Evolutionary conservation across 1,140 invertebrate genomes (phyloP).

Genomic region (Cotesia vestalis): DNA sequence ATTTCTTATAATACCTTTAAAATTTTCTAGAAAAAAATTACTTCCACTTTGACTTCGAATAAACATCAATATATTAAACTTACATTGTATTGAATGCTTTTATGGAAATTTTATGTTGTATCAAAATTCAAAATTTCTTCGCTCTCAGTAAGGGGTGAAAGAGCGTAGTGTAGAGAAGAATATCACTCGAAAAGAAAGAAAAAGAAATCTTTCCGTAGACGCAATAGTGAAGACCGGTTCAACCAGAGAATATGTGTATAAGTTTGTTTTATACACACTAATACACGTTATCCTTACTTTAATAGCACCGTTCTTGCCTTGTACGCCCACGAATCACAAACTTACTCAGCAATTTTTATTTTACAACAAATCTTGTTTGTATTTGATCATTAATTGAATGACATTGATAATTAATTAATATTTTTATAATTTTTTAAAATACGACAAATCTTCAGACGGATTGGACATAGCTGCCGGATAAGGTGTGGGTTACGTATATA

Average conservation of each 20-base stretch:
- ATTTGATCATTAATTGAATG: background rate
- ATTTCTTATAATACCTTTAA: too few species aligned
- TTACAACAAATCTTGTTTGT: background rate
- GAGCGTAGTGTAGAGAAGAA: background rate
- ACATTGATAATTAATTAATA: too few species aligned
- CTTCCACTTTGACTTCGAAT: too few species aligned
- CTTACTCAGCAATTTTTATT: constrained; percentile 4
- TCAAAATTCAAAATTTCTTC: too few species aligned
- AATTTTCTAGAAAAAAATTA: too few species aligned
- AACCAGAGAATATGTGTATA: constrained; percentile 40
- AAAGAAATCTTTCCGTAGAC: background rate
- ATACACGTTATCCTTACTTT: constrained; percentile 7
- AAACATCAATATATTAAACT: too few species aligned
- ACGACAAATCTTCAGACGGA: background rate
- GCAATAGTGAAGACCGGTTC: constrained; percentile 46
- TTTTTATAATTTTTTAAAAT: background rate
- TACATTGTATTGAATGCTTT: too few species aligned
- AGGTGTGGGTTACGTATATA: background rate
- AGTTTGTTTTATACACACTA: constrained; percentile 34
- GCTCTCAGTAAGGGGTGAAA: background rate
- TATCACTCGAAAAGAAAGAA: background rate
- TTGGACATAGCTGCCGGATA: background rate
- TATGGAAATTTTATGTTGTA: too few species aligned
- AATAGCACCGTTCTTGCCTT: constrained; percentile 6
- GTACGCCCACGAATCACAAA: constrained; percentile 47